phyloP scores from a whole-genome alignment of 2,888 invertebrate species.

The Cephus nigrinus region DNA sequence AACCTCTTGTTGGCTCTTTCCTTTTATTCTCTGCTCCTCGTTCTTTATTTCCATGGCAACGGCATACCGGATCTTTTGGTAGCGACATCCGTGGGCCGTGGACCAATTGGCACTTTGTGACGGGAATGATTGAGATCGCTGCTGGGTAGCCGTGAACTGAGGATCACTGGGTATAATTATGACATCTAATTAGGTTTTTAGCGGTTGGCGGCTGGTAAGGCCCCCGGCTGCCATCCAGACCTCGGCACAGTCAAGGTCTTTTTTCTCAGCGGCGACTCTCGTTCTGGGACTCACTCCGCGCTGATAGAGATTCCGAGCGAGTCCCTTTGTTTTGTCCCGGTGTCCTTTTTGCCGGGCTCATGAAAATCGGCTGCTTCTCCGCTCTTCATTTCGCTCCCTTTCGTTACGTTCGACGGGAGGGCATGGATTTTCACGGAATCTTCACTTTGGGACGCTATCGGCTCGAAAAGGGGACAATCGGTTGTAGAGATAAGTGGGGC shows the following conservation, averaged over 20 bases:
- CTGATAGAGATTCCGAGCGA: constrained; percentile 48
- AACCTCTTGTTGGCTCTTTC: background rate
- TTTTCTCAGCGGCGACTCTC: constrained; percentile 32
- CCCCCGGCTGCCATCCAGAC: constrained; percentile 45
- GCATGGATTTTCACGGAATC: too few species aligned
- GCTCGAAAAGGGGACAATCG: too few species aligned
- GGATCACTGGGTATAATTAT: constrained; percentile 61
- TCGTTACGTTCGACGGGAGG: background rate
- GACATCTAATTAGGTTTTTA: constrained; percentile 65
- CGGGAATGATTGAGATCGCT: background rate
- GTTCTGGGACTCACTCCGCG: constrained; percentile 17
- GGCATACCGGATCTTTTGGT: background rate
- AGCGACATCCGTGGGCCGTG: background rate
- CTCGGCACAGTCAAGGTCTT: constrained; percentile 47
- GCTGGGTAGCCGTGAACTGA: constrained; percentile 36
- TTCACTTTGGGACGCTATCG: too few species aligned
- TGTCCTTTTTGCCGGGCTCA: constrained; percentile 43
- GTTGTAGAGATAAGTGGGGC: too few species aligned
- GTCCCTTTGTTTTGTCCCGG: constrained; percentile 49
- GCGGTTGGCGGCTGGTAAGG: constrained; percentile 52
- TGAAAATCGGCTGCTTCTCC: constrained; percentile 29
- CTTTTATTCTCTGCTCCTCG: constrained; percentile 4
- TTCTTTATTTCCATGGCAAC: constrained; percentile 9
- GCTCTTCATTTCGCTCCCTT: background rate
- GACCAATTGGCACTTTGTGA: too few species aligned